Conservation (phyloP, 2,888 invertebrate species). For the Mimumesa dahlbomi region DNA sequence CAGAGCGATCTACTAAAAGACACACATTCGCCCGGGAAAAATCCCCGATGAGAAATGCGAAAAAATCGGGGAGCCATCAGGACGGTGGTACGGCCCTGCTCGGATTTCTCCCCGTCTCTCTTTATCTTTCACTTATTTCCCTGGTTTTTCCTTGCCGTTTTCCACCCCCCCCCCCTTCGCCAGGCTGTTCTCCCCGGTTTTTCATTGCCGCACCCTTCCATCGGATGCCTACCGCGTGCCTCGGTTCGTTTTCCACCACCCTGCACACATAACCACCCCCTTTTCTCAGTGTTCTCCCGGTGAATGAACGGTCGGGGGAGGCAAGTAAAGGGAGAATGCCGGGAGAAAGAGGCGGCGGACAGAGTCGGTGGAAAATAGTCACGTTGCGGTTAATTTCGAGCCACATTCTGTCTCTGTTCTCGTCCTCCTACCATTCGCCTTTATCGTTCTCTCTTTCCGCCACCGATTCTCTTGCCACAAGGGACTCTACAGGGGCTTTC, state of each 20-base stretch:
- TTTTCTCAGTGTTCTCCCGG: slow-evolving; percentile 32
- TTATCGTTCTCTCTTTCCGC: slow-evolving; percentile 27
- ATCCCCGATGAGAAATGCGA: too few species aligned
- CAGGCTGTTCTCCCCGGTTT: slow-evolving; percentile 14
- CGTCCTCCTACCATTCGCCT: slow-evolving; percentile 13
- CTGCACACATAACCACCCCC: slow-evolving; percentile 43
- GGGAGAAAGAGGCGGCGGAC: slow-evolving; percentile 34
- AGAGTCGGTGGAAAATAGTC: slow-evolving; percentile 59
- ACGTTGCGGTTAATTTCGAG: slow-evolving; percentile 66
- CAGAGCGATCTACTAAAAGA: too few species aligned
- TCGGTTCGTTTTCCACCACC: slow-evolving; percentile 51
- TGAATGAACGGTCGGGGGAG: slow-evolving; percentile 38
- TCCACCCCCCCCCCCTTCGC: slow-evolving; percentile 10
- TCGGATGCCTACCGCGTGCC: slow-evolving; percentile 35
- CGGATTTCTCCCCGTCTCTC: slow-evolving; percentile 16
- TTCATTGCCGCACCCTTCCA: slow-evolving; percentile 26
- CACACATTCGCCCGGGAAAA: too few species aligned
- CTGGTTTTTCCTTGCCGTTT: slow-evolving; percentile 4
- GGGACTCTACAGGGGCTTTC: too few species aligned
- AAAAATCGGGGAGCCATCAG: too few species aligned
- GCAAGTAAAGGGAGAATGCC: slow-evolving; percentile 28
- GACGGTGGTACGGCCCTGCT: slow-evolving; percentile 31
- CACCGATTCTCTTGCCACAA: slow-evolving; percentile 1
- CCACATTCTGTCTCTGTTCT: slow-evolving; percentile 52
- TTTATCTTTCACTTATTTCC: slow-evolving; percentile 16